These are phyloP conservation scores for Neostethus bicornis DNA, from an alignment of 2,797 vertebrate species.

Conservation along the genomic window DNA sequence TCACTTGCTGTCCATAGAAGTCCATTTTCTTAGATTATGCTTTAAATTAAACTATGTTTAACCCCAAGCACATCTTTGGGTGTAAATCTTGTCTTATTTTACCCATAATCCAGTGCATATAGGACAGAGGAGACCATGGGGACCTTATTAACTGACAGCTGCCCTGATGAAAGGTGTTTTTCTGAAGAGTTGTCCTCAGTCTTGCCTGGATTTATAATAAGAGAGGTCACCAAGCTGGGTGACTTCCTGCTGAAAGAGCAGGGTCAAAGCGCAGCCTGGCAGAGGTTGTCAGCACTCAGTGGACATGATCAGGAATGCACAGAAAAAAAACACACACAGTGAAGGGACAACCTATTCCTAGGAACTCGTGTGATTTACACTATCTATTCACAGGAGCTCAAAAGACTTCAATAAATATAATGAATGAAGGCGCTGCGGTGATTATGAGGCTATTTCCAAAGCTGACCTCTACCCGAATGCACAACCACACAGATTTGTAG, in stretches of 20 bases:
- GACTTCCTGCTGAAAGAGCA: slow-evolving; percentile 64
- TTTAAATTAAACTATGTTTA: slow-evolving; percentile 45
- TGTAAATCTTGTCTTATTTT: slow-evolving; percentile 33
- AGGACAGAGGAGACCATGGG: slow-evolving; percentile 31
- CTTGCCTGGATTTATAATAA: slow-evolving; percentile 62
- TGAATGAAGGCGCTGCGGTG: slow-evolving; percentile 64
- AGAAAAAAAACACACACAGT: slow-evolving; percentile 20
- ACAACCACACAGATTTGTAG: slow-evolving; percentile 50
- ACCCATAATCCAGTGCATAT: slow-evolving; percentile 46
- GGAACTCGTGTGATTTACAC: slow-evolving; percentile 49
- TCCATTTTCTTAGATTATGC: slow-evolving; percentile 38
- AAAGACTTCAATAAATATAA: slow-evolving; percentile 69
- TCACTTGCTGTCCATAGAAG: slow-evolving; percentile 39
- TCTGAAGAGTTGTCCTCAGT: slow-evolving; percentile 41
- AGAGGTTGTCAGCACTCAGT: slow-evolving; percentile 48
- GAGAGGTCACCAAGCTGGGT: slow-evolving; percentile 66
- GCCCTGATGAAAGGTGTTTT: slow-evolving; percentile 54
- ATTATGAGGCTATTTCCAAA: slow-evolving; percentile 69
- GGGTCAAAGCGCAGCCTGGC: slow-evolving; percentile 62
- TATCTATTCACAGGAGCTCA: slow-evolving; percentile 42
- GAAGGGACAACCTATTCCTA: slow-evolving; percentile 6
- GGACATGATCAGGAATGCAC: slow-evolving; percentile 40
- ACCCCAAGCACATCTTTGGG: slow-evolving; percentile 37
- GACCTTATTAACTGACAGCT: slow-evolving; percentile 59
- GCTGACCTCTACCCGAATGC: slow-evolving; percentile 46